These are phyloP conservation scores for Gnathonemus longibarbis DNA, from an alignment of 2,113 vertebrate genomes.

Conservation along the genomic window DNA sequence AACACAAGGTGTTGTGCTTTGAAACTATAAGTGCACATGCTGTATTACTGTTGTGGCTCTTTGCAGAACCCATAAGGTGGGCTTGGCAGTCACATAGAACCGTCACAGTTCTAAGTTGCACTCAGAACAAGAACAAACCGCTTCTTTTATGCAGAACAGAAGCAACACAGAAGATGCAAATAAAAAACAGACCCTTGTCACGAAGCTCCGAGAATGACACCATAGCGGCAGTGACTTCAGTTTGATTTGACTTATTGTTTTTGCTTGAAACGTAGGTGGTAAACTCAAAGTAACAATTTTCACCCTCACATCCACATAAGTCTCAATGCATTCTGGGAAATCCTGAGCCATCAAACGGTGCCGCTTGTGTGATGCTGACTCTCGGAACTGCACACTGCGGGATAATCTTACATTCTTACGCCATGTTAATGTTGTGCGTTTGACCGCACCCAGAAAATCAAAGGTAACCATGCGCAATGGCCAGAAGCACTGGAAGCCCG, in stretches of 20 bases:
- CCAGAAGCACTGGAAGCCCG: not conserved
- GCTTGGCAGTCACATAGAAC: not conserved
- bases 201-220: not conserved
- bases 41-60: not conserved
- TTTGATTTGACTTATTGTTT: not conserved
- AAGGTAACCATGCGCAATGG: not conserved
- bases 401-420: not conserved
- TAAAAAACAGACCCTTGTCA: not conserved
- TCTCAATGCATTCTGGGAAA: not conserved
- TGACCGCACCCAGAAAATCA: not conserved
- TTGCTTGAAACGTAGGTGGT: not conserved
- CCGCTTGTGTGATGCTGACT: not conserved
- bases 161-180: not conserved
- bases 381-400: not conserved
- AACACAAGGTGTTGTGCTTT: not conserved
- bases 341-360: not conserved
- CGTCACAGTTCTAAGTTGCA: not conserved
- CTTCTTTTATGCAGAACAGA: not conserved
- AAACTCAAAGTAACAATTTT: not conserved
- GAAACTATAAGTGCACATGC: not conserved
- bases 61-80: not conserved
- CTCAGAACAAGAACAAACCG: not conserved
- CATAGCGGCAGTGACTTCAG: not conserved
- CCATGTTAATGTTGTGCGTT: not conserved
- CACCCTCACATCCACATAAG: not conserved